Conservation (phyloP, 30 jellyfish, hydroid and myxozoan species). For the Nemopilema nomurai region DNA sequence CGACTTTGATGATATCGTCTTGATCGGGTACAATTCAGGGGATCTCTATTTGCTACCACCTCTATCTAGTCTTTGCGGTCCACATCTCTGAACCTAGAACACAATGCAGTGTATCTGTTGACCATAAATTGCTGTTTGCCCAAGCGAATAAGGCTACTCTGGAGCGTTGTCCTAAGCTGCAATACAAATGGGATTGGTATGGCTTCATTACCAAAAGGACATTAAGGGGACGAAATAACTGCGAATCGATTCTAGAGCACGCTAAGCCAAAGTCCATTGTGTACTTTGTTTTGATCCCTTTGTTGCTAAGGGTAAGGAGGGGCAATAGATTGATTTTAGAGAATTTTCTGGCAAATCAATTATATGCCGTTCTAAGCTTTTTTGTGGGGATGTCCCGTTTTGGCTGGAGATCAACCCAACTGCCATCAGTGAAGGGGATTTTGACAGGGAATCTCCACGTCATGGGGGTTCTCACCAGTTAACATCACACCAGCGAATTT, state of each 20-base stretch:
- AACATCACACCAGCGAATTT: too few species aligned
- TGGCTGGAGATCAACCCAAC: too few species aligned
- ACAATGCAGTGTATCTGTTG: neutral
- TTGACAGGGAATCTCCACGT: too few species aligned
- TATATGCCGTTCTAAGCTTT: neutral
- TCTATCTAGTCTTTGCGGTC: neutral
- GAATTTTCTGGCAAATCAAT: neutral
- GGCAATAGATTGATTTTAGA: neutral
- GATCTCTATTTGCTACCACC: neutral
- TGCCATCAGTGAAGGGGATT: too few species aligned
- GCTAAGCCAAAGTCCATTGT: neutral
- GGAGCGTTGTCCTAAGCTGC: neutral
- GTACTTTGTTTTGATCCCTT: neutral
- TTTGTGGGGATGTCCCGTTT: too few species aligned
- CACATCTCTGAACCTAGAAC: neutral
- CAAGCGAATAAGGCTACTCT: neutral
- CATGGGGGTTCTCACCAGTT: too few species aligned
- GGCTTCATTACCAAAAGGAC: neutral
- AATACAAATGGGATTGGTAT: neutral
- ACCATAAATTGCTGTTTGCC: too few species aligned
- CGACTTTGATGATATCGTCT: neutral
- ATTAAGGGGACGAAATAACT: neutral
- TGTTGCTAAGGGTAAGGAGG: neutral
- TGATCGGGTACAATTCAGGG: neutral
- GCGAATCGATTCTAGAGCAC: neutral